Conservation (phyloP, 30 jellyfish, hydroid and myxozoan genomes). For the Calvadosia cruxmelitensis region DNA sequence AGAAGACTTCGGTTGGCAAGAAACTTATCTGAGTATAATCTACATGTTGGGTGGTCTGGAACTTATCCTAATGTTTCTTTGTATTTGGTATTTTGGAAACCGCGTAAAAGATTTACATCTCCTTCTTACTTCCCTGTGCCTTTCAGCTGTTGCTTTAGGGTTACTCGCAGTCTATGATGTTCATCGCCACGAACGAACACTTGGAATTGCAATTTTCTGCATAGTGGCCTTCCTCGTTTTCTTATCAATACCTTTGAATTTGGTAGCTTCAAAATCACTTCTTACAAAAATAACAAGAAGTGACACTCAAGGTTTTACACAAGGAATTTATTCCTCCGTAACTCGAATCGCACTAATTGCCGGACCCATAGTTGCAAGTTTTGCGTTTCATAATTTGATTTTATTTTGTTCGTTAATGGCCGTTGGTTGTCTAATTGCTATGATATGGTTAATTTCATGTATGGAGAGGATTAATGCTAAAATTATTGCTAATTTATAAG, state of each 20-base stretch:
- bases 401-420: slow-evolving; percentile 75
- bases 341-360: slow-evolving; percentile 69
- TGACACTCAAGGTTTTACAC: slow-evolving; percentile 87
- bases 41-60: slow-evolving; percentile 87
- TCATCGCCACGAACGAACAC: slow-evolving; percentile 29
- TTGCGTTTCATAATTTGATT: slow-evolving; percentile 69
- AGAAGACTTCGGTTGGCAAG: slow-evolving; percentile 89
- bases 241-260: slow-evolving; percentile 79
- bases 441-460: slow-evolving; percentile 64
- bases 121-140: slow-evolving; percentile 57
- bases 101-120: slow-evolving; percentile 47
- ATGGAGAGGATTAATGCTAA: slow-evolving; percentile 38
- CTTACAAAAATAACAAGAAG: slow-evolving; percentile 75
- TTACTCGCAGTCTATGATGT: slow-evolving; percentile 66
- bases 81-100: slow-evolving; percentile 68
- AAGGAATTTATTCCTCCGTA: slow-evolving; percentile 88
- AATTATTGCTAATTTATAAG: slow-evolving; percentile 8
- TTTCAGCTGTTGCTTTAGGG: slow-evolving; percentile 58
- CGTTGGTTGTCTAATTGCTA: slow-evolving; percentile 41
- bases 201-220: slow-evolving; percentile 44
- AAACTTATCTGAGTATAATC: slow-evolving; percentile 48
- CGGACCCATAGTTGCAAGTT: slow-evolving; percentile 86
- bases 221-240: slow-evolving; percentile 55
- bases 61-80: slow-evolving; percentile 50
- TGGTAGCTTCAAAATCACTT: slow-evolving; percentile 82